Conservation (phyloP, 2,888 invertebrate genomes). For the Eilema depressum region DNA sequence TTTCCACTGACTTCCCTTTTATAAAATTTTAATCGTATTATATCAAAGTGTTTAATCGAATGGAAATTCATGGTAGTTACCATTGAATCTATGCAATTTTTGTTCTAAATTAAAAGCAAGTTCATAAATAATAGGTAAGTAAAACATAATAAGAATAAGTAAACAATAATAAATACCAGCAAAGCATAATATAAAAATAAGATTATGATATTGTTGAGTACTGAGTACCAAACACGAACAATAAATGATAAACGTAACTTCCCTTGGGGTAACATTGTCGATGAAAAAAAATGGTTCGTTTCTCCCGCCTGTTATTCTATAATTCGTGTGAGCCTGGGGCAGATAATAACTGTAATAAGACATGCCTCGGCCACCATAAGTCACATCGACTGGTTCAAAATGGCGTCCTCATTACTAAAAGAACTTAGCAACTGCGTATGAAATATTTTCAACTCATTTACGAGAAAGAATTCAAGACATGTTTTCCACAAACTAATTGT, state of each 20-base stretch:
- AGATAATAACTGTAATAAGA: constrained; percentile 80
- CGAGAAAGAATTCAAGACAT: constrained; percentile 7
- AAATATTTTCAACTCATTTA: constrained; percentile 43
- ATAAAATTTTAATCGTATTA: no score
- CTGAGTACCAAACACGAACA: constrained; percentile 26
- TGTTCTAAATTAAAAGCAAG: background rate
- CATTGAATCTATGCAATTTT: background rate
- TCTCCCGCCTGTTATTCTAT: constrained; percentile 63
- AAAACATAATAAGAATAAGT: background rate
- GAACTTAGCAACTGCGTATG: constrained; percentile 50
- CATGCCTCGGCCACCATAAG: constrained; percentile 69
- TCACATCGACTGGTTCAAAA: constrained; percentile 62
- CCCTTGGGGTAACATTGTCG: constrained; percentile 56
- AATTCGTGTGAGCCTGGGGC: constrained; percentile 71
- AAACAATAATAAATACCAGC: background rate
- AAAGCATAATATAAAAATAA: background rate
- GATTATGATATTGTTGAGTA: constrained; percentile 19
- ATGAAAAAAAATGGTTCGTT: constrained; percentile 53
- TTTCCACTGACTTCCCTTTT: no score
- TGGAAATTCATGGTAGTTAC: background rate
- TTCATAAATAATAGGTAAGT: background rate
- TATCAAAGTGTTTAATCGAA: background rate
- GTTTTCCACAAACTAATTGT: background rate
- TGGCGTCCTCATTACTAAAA: constrained; percentile 54
- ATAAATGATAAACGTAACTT: constrained; percentile 49